Percentiles rank a stretch among this genome's conserved stretches.
These are phyloP conservation scores for Phortica okadai DNA, from an alignment of 2,888 invertebrate species.

Conservation along the genomic window DNA sequence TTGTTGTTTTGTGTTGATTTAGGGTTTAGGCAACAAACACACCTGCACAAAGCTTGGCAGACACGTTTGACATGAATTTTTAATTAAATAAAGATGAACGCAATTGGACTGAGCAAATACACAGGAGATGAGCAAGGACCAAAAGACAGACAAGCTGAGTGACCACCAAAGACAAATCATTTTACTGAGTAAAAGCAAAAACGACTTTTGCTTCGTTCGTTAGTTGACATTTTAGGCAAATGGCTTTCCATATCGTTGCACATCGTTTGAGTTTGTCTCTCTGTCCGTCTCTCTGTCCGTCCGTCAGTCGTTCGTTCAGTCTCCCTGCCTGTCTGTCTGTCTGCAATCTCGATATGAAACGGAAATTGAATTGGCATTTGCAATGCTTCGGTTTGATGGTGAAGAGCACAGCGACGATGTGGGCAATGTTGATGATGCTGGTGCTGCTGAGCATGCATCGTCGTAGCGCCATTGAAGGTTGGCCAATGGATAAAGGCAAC, in stretches of 20 bases:
- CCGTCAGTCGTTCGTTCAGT: too few species aligned
- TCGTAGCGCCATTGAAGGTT: not conserved
- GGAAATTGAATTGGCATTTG: conserved; percentile 18
- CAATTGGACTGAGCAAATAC: not conserved
- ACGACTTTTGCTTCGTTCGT: conserved; percentile 53
- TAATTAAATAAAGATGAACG: too few species aligned
- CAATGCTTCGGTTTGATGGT: too few species aligned
- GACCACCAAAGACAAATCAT: conserved; percentile 21
- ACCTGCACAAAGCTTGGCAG: not conserved
- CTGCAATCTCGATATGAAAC: too few species aligned
- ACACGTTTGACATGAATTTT: not conserved
- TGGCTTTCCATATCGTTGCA: conserved; percentile 65
- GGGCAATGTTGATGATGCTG: not conserved
- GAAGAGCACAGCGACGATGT: not conserved
- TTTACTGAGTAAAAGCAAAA: conserved; percentile 24
- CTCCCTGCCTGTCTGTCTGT: too few species aligned
- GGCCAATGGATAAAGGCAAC: not conserved
- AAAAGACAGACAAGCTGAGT: not conserved
- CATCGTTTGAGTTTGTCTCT: conserved; percentile 61
- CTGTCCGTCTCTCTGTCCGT: too few species aligned
- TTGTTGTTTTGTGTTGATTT: conserved; percentile 15
- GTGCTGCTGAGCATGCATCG: not conserved
- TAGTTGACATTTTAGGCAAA: conserved; percentile 65
- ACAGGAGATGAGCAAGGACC: too few species aligned
- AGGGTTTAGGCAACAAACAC: not conserved